Evolutionary conservation across 1,140 invertebrate species (phyloP), one percentile per base, ranked within the genome.

Genomic region (Psix sp.): DNA sequence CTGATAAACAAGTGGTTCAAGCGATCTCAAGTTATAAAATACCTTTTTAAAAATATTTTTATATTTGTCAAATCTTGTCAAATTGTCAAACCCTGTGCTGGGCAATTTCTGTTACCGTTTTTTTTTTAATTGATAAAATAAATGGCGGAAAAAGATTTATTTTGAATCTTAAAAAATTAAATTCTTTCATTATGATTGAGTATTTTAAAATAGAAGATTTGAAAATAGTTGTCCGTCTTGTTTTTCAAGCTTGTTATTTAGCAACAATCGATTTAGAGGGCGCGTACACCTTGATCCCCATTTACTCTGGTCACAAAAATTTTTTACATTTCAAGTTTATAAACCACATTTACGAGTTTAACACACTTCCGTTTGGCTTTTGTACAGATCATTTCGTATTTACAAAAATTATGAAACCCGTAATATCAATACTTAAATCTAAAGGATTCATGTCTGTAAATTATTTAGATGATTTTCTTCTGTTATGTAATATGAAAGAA

Each of bases 231-330:
- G n/a, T n/a, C n/a, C n/a, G n/a, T n/a, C n/a, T n/a, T n/a, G n/a
- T n/a, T n/a, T 45, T 51, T 80, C 42, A 80, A 80, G 45, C 43
- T 78, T 10, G 75, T 79, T 54, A 35, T 62, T 21, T 68, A 40
- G 51, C 71, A 29, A 65, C 51, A 29, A 20, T 63, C 10, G 59
- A 63, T 43, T 15, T 63, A n/a, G 29, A 52, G 15, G 46, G 45
- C 16, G 20, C 46, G 2, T 65, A 46, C 18, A 24, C 16, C 2
- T 18, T 54, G 7, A 24, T 54, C 11, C 49, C 48, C 1, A 65
- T 66, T 24, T 20, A 71, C 29, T 26, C 40, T 29, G 29, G 65
- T 9, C 38, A 57, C 42, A 68, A 31, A 59, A 76, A 77, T 38
- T 65, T 31, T 17, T 39, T 70, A 42, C 52, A 73, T 16, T 73